Percentiles rank a stretch among this genome's conserved stretches.
These are phyloP conservation scores for Trissolcus japonicus DNA, from an alignment of 2,888 invertebrate species.

Conservation along the genomic window DNA sequence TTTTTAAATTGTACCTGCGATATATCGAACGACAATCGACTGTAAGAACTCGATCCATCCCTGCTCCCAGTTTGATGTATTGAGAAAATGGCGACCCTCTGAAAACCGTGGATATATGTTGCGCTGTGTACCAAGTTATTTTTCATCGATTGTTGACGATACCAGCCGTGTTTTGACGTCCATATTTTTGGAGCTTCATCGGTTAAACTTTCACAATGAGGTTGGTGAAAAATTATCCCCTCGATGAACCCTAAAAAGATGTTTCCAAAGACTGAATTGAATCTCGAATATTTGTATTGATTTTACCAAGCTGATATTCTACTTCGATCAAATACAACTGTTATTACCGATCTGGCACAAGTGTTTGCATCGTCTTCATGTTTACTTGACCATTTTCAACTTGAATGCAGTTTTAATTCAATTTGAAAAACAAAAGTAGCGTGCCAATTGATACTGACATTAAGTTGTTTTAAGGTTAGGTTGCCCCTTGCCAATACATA, in stretches of 20 bases:
- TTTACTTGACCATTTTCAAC: not conserved
- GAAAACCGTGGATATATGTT: constrained; percentile 6
- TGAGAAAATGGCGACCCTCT: constrained; percentile 14
- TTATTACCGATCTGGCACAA: not conserved
- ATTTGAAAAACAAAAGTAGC: not conserved
- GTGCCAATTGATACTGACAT: constrained; percentile 5
- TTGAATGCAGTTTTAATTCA: not conserved
- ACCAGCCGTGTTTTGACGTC: not conserved
- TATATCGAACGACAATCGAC: constrained; percentile 5
- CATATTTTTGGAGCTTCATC: not conserved
- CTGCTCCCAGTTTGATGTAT: not conserved
- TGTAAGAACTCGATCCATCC: not conserved
- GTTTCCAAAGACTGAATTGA: not conserved
- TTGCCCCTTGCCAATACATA: constrained; percentile 6
- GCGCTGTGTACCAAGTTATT: not conserved
- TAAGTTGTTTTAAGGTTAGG: constrained; percentile 17
- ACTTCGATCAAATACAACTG: not conserved
- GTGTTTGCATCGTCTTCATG: not conserved
- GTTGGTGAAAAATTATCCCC: not conserved
- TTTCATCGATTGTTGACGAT: constrained; percentile 1
- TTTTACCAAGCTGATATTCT: constrained; percentile 2
- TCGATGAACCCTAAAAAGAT: too few relatives aligned
- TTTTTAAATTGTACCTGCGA: too few relatives aligned
- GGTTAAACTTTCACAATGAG: constrained; percentile 8
- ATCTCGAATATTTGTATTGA: constrained; percentile 25